phyloP scores from a whole-genome alignment of 2,113 vertebrate species.

The Pelvicachromis taeniatus region DNA sequence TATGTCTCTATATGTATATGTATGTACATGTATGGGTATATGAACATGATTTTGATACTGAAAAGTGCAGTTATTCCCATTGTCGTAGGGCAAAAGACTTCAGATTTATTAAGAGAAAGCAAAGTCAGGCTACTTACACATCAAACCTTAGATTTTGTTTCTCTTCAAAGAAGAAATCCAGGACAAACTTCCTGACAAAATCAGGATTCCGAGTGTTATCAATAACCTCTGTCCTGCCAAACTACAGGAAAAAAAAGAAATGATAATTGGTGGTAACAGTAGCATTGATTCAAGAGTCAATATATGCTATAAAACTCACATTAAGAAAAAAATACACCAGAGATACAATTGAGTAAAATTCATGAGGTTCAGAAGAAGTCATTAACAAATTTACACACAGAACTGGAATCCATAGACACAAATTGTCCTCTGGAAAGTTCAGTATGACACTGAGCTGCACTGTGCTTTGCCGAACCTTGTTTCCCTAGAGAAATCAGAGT shows the following conservation, averaged over 20 bases:
- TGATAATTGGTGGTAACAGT: background rate
- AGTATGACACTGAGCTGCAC: background rate
- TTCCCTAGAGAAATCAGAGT: constrained; percentile 40
- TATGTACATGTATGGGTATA: background rate
- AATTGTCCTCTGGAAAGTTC: background rate
- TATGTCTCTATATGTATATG: too few relatives aligned
- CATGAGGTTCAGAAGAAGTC: background rate
- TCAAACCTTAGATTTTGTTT: constrained; percentile 96
- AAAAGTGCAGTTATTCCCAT: background rate
- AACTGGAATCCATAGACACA: background rate
- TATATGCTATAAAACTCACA: background rate
- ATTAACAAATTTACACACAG: background rate
- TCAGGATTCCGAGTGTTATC: constrained; percentile 96
- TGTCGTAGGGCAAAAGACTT: background rate
- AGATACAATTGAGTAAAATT: background rate
- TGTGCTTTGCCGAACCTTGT: background rate
- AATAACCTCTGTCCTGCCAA: constrained; percentile 92
- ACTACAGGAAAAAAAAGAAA: constrained; percentile 68
- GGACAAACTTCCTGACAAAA: constrained; percentile 93
- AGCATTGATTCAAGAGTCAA: background rate
- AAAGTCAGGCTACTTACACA: constrained; percentile 79
- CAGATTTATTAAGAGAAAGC: background rate
- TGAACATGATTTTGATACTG: background rate
- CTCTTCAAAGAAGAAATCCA: constrained; percentile 98
- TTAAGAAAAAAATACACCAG: background rate